phyloP scores from a whole-genome alignment of 2,113 vertebrate species.

The Atrichornis clamosus region DNA sequence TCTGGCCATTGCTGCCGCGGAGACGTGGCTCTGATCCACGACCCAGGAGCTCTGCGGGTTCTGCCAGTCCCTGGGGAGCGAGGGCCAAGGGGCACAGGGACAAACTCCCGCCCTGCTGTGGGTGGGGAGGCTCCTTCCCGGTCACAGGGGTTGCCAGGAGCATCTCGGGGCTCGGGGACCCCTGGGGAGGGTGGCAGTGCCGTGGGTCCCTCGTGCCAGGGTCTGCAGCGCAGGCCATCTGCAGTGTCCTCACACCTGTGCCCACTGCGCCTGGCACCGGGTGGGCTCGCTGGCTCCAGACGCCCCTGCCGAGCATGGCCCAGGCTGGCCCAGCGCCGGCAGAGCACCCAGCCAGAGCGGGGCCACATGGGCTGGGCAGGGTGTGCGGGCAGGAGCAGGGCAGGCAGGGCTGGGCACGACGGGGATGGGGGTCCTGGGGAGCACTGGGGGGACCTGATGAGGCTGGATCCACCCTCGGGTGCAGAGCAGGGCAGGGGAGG shows the following conservation, averaged over 20 bases:
- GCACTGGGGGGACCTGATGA: fast-evolving
- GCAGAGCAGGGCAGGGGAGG: not conserved
- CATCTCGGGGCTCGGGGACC: not conserved
- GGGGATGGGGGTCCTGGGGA: not conserved
- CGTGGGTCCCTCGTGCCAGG: not conserved
- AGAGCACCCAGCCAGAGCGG: not conserved
- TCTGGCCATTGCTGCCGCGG: not conserved
- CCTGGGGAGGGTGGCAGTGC: not conserved
- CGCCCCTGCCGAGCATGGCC: not conserved
- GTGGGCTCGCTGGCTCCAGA: not conserved
- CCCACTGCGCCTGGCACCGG: not conserved
- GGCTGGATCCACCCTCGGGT: fast-evolving
- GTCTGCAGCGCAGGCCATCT: not conserved
- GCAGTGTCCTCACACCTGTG: not conserved
- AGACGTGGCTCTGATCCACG: not conserved
- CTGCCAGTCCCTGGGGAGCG: not conserved
- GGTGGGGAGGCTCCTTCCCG: not conserved
- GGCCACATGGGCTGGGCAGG: not conserved
- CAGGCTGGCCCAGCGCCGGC: not conserved
- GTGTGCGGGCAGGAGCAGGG: not conserved
- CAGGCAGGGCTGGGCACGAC: fast-evolving
- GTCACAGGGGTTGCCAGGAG: not conserved
- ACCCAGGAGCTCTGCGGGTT: not conserved
- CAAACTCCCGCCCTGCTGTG: not conserved
- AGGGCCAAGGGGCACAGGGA: not conserved